These are phyloP conservation scores for Hyles vespertilio DNA, from an alignment of 1,140 invertebrate genomes.

Conservation along the genomic window DNA sequence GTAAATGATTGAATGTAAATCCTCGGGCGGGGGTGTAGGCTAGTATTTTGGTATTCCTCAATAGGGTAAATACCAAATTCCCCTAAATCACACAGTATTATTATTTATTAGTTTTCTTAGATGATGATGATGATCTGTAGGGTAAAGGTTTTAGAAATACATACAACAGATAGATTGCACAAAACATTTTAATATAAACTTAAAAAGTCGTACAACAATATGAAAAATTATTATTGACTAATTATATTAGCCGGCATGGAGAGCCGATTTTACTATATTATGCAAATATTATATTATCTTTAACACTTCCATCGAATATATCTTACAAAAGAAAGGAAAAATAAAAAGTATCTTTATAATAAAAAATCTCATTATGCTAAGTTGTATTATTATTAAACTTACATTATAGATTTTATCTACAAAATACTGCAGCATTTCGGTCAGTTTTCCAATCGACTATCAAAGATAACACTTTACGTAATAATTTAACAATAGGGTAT, in stretches of 20 bases:
- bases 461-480: constrained; percentile 43
- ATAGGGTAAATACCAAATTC: too few relatives aligned
- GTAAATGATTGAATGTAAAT: too few relatives aligned
- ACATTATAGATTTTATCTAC: constrained; percentile 74
- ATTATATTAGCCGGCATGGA: constrained; percentile 81
- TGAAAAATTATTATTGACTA: constrained; percentile 85
- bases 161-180: constrained; percentile 75
- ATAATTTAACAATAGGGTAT: constrained; percentile 67
- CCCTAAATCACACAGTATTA: too few relatives aligned
- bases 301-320: constrained; percentile 75
- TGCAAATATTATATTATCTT: constrained; percentile 74
- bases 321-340: constrained; percentile 74
- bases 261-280: constrained; percentile 81
- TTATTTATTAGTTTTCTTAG: too few relatives aligned
- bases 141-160: constrained; percentile 17
- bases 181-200: constrained; percentile 90
- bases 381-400: constrained; percentile 71
- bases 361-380: constrained; percentile 75
- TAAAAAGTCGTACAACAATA: constrained; percentile 89
- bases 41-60: too few relatives aligned
- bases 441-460: constrained; percentile 66
- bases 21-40: too few relatives aligned
- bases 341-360: constrained; percentile 70
- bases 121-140: neutral
- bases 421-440: constrained; percentile 69